Evolutionary conservation across 37 sponge, comb jelly and placozoan genomes (phyloP).

Genomic region (Chondrosia reniformis): DNA sequence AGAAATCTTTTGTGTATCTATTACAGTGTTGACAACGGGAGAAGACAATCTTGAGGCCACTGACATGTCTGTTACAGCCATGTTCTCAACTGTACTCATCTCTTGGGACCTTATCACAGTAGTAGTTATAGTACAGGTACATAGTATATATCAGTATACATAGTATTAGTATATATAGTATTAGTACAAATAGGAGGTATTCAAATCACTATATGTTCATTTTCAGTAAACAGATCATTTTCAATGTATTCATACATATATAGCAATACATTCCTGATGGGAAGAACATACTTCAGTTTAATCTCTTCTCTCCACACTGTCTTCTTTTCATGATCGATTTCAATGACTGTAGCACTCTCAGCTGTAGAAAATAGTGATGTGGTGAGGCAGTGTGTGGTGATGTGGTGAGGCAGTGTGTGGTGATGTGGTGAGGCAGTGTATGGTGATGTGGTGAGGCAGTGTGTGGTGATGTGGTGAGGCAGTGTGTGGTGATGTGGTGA

Average conservation of each 20-base stretch:
- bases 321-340: constrained; percentile 69
- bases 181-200: not conserved
- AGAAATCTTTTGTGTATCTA: constrained; percentile 56
- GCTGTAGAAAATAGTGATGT: constrained; percentile 16
- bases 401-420: no score
- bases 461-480: no score
- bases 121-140: not conserved
- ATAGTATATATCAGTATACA: not conserved
- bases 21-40: constrained; percentile 69
- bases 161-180: not conserved
- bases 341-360: constrained; percentile 46
- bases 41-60: constrained; percentile 56
- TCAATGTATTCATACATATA: no score
- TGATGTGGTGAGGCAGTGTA: no score
- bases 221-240: not conserved
- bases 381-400: no score
- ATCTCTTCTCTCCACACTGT: constrained; percentile 52
- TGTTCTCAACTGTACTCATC: not conserved
- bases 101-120: not conserved
- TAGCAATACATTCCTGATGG: not conserved
- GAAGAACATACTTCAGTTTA: constrained; percentile 2
- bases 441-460: no score
- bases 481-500: no score
- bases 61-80: constrained; percentile 35
- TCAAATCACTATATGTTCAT: not conserved